Conservation (phyloP, 1,140 invertebrate genomes). For the Melanaphis sacchari region DNA sequence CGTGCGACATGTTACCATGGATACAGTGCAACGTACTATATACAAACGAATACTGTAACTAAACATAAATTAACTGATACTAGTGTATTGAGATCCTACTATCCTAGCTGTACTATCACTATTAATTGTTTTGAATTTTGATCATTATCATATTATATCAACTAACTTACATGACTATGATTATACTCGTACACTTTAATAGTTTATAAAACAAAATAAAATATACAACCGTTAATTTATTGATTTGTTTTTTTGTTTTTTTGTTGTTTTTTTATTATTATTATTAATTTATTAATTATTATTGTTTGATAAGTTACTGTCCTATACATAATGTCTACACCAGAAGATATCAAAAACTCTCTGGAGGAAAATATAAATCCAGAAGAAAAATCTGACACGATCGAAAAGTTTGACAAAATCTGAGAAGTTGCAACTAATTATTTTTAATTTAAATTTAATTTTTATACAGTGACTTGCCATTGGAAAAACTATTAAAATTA, state of each 20-base stretch:
- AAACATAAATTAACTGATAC: too few species aligned
- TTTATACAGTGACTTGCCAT: neutral
- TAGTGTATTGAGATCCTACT: too few species aligned
- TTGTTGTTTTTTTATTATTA: neutral
- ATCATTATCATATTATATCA: neutral
- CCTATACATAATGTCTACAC: neutral
- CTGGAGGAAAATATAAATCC: neutral
- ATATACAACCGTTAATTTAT: neutral
- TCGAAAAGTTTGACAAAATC: neutral
- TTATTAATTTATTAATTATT: neutral
- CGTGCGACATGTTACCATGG: neutral
- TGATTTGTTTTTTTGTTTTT: neutral
- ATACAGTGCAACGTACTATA: neutral
- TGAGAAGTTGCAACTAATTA: neutral
- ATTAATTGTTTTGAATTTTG: neutral
- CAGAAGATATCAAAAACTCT: neutral
- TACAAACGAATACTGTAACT: neutral
- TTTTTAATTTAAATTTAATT: neutral
- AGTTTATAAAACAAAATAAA: neutral
- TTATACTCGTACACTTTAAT: neutral
- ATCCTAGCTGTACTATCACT: neutral
- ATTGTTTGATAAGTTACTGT: neutral
- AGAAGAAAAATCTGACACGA: neutral
- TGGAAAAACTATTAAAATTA: constrained; percentile 27
- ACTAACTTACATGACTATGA: neutral